These are phyloP conservation scores for Mionectes olivaceus DNA, from an alignment of 2,797 vertebrate species.

Conservation along the genomic window DNA sequence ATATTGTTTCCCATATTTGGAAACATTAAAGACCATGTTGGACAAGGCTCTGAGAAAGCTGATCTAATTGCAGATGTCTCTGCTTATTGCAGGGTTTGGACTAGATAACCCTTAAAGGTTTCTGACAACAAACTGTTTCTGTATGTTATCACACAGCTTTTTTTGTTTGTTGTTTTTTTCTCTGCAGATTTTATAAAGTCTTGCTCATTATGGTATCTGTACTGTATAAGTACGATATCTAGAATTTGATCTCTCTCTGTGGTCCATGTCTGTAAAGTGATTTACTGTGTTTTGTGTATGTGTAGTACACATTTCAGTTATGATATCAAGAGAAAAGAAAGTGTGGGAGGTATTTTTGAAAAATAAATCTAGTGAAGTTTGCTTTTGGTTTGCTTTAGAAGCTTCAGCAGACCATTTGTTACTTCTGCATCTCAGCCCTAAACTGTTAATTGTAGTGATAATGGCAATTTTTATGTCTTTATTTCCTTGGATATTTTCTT, in stretches of 20 bases:
- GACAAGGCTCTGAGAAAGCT: not conserved
- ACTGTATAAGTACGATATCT: not conserved
- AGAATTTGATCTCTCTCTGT: not conserved
- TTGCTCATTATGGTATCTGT: not conserved
- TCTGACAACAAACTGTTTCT: not conserved
- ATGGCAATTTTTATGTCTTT: not conserved
- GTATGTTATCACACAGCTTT: not conserved
- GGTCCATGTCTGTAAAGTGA: not conserved
- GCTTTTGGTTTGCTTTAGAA: not conserved
- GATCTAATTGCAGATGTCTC: not conserved
- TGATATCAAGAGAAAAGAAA: not conserved
- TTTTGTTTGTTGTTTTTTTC: not conserved
- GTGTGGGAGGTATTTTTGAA: not conserved
- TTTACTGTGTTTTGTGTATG: not conserved
- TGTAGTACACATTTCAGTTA: not conserved
- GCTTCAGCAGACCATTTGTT: not conserved
- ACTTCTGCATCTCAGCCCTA: not conserved
- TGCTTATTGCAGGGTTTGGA: not conserved
- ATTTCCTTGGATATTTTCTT: not conserved
- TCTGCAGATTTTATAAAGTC: not conserved
- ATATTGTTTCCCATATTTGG: fast-evolving
- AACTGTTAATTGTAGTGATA: not conserved
- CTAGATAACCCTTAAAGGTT: not conserved
- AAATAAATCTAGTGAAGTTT: not conserved
- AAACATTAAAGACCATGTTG: not conserved